A percentile compares a stretch with the other conserved stretches of the same genome.
phyloP scores from a whole-genome alignment of 1,140 invertebrate genomes.

The Heliconius hermathena region DNA sequence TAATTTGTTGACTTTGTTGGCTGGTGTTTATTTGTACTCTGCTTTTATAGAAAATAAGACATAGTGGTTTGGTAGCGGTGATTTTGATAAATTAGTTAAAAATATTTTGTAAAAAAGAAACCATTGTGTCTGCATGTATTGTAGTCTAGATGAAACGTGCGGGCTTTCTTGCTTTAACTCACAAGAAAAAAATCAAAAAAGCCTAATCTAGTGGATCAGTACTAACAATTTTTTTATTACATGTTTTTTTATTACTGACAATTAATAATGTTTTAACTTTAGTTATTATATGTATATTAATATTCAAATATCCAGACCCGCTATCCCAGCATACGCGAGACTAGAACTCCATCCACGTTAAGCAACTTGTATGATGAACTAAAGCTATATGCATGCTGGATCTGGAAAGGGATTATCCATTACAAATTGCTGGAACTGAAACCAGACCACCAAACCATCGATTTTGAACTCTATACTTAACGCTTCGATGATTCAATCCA shows the following conservation, averaged over 20 bases:
- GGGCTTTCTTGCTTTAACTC: too few species aligned
- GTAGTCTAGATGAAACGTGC: too few species aligned
- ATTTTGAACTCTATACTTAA: background rate
- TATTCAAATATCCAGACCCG: background rate
- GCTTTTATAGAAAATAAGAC: background rate
- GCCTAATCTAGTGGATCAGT: too few species aligned
- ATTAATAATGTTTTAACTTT: too few species aligned
- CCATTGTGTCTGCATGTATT: too few species aligned
- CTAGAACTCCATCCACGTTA: background rate
- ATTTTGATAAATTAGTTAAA: too few species aligned
- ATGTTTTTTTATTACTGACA: too few species aligned
- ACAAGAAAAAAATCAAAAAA: too few species aligned
- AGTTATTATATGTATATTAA: background rate
- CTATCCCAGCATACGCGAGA: background rate
- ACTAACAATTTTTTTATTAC: too few species aligned
- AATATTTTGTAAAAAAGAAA: too few species aligned
- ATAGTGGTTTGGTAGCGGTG: too few species aligned
- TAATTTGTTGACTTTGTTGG: background rate
- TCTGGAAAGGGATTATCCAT: slow-evolving; percentile 4
- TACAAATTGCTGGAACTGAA: background rate
- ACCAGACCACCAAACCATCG: fast-evolving
- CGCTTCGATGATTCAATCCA: background rate
- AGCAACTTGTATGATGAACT: background rate
- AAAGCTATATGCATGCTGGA: background rate
- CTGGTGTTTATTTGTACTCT: background rate